Base-by-base conservation (phyloP, 2,797 vertebrate species). In the Acanthurus tractus region DNA sequence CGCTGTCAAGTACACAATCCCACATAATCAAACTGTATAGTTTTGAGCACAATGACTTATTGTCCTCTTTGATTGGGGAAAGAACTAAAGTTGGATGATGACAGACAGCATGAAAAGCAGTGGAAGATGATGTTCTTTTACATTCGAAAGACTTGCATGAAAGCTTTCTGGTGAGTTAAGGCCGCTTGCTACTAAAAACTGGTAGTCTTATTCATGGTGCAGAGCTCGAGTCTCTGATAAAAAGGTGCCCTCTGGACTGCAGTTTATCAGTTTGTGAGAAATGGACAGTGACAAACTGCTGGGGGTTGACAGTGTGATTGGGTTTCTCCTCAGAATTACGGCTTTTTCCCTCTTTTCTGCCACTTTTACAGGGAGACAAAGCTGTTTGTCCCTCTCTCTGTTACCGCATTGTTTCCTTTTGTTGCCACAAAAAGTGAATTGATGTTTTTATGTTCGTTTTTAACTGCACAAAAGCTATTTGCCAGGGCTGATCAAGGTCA, bases 31-130 rank as follows among this genome's bases (percentile, higher is more conserved):
- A 69, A 52, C 61, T 53, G 76, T 73, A 52, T 61, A 29, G 69
- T 81, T 81, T 50, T 62, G 65, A 62, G 61, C 72, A 86, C 77
- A 82, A 87, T 83, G 85, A 71, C 72, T 86, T 72, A 81, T 78
- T 78, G 76, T 78, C 64, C 63, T 73, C 22, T 62, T 76, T 86
- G 85, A 82, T 84, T 76, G 53, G 57, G 49, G 44, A 65, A 70
- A 62, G 15, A 66, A 82, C 53, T 64, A 42, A 67, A 70, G 52
- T 38, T 63, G 11, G 25, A 65, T 79, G 59, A 79, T 65, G 77
- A 78, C 45, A 79, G 82, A 78, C 74, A 64, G 44, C 18, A 6
- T 74, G 63, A 73, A 79, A 88, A 61, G 57, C 54, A 75, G 67
- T 2, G 57, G 57, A 85, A 58, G 23, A 54, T 71, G 54, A 63